These are phyloP conservation scores for Dasypogon diadema DNA, from an alignment of 2,888 invertebrate genomes.

Conservation along the genomic window DNA sequence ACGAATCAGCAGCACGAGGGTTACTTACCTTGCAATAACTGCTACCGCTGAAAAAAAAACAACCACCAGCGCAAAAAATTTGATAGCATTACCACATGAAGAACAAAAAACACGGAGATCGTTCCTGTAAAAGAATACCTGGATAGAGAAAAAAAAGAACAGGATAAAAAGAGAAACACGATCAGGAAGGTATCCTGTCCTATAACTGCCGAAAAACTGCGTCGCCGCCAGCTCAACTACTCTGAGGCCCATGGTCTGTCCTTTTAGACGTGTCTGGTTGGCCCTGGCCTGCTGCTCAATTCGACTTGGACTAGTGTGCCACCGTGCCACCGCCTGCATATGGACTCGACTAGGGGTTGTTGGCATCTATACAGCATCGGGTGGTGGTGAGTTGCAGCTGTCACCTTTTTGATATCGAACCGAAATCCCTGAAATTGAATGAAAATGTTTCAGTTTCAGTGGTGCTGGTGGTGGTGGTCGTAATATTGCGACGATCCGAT, in stretches of 20 bases:
- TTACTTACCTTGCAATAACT: constrained; percentile 45
- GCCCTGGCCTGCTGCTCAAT: neutral
- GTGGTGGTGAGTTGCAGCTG: constrained; percentile 42
- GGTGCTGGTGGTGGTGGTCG: neutral
- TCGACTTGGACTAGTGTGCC: neutral
- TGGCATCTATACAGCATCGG: constrained; percentile 19
- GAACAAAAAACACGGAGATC: neutral
- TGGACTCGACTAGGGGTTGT: constrained; percentile 33
- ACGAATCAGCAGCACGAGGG: constrained; percentile 10
- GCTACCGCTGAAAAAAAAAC: neutral
- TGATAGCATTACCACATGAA: neutral
- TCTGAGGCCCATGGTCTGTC: neutral
- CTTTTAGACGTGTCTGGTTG: neutral
- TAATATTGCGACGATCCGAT: neutral
- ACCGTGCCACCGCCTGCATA: constrained; percentile 1
- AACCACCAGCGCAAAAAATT: constrained; percentile 9
- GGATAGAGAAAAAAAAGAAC: neutral
- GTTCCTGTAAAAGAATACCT: neutral
- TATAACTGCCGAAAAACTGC: constrained; percentile 32
- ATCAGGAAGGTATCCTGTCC: neutral
- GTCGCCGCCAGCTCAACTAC: constrained; percentile 3
- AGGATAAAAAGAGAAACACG: neutral
- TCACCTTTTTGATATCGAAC: constrained; percentile 47
- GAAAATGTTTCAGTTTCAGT: constrained; percentile 42
- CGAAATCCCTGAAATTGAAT: constrained; percentile 31